Conservation (phyloP, 2,797 vertebrate genomes). For the Tiaroga cobitis region DNA sequence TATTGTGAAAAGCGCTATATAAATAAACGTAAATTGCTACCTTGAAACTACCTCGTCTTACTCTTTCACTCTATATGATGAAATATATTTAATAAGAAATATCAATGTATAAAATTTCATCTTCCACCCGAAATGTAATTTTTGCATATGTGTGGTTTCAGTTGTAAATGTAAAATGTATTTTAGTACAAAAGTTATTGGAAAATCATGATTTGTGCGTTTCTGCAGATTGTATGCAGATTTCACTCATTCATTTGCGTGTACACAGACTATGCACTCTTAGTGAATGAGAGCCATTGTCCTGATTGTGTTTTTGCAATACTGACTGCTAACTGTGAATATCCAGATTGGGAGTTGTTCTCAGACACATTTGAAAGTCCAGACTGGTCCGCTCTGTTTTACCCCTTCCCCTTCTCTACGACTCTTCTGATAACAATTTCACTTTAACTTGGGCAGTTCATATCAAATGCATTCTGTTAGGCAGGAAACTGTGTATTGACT, state of each 20-base stretch:
- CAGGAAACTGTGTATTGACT: constrained; percentile 60
- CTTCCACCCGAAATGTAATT: neutral
- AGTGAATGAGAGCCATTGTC: constrained; percentile 6
- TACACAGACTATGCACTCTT: neutral
- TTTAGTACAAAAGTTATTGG: neutral
- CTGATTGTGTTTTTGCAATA: constrained; percentile 8
- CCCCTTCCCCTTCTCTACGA: constrained; percentile 26
- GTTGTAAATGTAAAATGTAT: too few species aligned
- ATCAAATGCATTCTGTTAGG: constrained; percentile 51
- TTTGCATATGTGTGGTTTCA: neutral
- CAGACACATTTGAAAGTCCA: constrained; percentile 33
- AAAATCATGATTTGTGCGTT: neutral
- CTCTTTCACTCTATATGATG: too few species aligned
- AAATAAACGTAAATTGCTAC: neutral
- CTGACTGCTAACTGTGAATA: constrained; percentile 6
- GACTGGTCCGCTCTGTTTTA: constrained; percentile 47
- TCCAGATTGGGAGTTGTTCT: constrained; percentile 22
- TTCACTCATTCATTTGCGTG: neutral
- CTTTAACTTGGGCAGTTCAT: constrained; percentile 52
- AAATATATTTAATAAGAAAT: too few species aligned
- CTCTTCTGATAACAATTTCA: constrained; percentile 43
- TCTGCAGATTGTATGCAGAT: neutral
- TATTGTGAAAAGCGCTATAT: neutral
- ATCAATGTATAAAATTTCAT: too few species aligned
- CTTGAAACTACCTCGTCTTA: too few species aligned